Conservation (phyloP, 2,888 invertebrate species). For the Drosophila emarginata region DNA sequence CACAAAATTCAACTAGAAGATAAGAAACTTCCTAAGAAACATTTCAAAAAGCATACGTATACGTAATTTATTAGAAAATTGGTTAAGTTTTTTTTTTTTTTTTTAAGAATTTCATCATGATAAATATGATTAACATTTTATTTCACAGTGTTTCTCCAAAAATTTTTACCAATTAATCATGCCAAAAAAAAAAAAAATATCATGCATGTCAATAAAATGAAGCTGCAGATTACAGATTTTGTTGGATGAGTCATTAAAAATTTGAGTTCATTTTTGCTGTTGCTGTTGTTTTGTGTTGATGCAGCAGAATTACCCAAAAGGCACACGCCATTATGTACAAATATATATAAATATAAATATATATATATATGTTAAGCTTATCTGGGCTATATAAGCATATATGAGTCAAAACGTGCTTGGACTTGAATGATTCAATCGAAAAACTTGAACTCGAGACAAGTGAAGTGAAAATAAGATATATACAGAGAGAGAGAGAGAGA, state of each 20-base stretch:
- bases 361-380: not conserved
- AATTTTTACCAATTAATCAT: not conserved
- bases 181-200: not conserved
- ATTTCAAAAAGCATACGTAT: no score
- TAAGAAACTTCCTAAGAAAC: no score
- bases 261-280: not conserved
- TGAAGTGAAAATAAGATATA: not conserved
- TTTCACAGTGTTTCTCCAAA: not conserved
- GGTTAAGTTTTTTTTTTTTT: no score
- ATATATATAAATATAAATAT: not conserved
- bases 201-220: slow-evolving; percentile 2
- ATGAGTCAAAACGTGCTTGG: slow-evolving; percentile 5
- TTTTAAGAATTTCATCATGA: not conserved
- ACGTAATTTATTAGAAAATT: no score
- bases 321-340: not conserved
- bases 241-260: not conserved
- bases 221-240: not conserved
- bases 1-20: no score
- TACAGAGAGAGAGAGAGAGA: not conserved
- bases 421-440: slow-evolving; percentile 6
- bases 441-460: not conserved
- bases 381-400: slow-evolving; percentile 3
- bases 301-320: slow-evolving; percentile 4
- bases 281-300: not conserved
- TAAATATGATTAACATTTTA: not conserved